Evolutionary conservation across 35 echinoderm and acorn worm species (phyloP), one percentile per base, ranked within the genome.

Genomic region (Heliocidaris tuberculata): DNA sequence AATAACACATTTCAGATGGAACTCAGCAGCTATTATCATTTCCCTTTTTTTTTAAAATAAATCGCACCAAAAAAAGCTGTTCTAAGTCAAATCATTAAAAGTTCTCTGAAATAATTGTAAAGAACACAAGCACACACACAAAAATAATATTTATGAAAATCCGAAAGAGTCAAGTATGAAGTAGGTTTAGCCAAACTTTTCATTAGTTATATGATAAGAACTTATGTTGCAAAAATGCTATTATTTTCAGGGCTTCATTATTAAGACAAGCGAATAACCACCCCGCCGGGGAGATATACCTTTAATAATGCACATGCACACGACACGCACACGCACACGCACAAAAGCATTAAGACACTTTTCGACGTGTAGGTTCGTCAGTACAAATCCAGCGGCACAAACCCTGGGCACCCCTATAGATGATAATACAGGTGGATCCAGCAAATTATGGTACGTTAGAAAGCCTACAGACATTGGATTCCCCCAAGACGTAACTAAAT

Each of bases 401-500:
- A 78, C 65, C 65, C 65, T 78, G 8, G 21, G 65, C 7, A 27
- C 65, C 65, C 65, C 65, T 27, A 21, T n/a, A 78, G 65, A 78
- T 78, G 65, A 78, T 78, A 78, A 78, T 78, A 78, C 65, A 78
- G 65, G 65, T 78, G 65, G 65, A 78, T 78, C 21, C 65, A 2
- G 65, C 65, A 78, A 78, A 78, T 78, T 78, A 78, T 78, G 19
- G 65, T 78, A 78, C 65, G 21, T 78, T 78, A n/a, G 65, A 78
- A 78, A 78, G 65, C 65, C 65, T 78, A 78, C 65, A 78, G 65
- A 78, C 27, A 78, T 78, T 78, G 65, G 17, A 78, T 78, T 78
- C 65, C 65, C 65, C 21, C 65, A 32, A 47, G 87, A 89, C 47
- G 31, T 89, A 89, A 89, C 87, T 89, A 24, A 32, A 89, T 89